Conservation (phyloP, 1,140 invertebrate genomes). For the Dendroctonus valens region DNA sequence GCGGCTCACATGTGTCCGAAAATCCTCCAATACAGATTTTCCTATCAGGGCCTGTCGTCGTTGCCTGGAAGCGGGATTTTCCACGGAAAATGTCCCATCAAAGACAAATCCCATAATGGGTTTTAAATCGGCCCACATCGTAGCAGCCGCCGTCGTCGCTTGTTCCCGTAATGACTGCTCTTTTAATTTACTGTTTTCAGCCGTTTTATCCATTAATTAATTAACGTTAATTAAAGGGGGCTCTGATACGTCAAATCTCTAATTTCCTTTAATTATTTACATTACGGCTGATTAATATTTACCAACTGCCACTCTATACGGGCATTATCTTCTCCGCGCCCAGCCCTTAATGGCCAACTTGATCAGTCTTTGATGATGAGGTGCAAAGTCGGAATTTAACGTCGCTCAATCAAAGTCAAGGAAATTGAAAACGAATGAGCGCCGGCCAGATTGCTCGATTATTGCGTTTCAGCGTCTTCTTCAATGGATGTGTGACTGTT, state of each 20-base stretch:
- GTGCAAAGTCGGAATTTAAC: too few relatives aligned
- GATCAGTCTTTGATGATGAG: too few relatives aligned
- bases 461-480: not conserved
- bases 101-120: constrained; percentile 15
- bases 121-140: constrained; percentile 36
- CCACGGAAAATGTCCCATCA: not conserved
- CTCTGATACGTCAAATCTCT: constrained; percentile 39
- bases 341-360: too few relatives aligned
- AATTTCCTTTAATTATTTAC: constrained; percentile 39
- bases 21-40: constrained; percentile 25
- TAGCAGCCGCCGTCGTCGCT: not conserved
- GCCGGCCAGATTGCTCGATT: too few relatives aligned
- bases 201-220: constrained; percentile 39
- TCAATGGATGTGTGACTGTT: constrained; percentile 26
- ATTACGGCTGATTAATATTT: constrained; percentile 37
- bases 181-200: constrained; percentile 36
- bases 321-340: constrained; percentile 10
- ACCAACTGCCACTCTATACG: constrained; percentile 20
- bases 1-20: constrained; percentile 21
- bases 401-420: too few relatives aligned
- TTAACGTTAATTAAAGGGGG: constrained; percentile 32
- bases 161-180: constrained; percentile 20
- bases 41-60: constrained; percentile 5
- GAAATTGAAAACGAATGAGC: too few relatives aligned
- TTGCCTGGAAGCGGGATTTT: constrained; percentile 8